These are phyloP conservation scores for Crambe crambe DNA, from an alignment of 37 sponge, comb jelly and placozoan genomes.

Conservation along the genomic window DNA sequence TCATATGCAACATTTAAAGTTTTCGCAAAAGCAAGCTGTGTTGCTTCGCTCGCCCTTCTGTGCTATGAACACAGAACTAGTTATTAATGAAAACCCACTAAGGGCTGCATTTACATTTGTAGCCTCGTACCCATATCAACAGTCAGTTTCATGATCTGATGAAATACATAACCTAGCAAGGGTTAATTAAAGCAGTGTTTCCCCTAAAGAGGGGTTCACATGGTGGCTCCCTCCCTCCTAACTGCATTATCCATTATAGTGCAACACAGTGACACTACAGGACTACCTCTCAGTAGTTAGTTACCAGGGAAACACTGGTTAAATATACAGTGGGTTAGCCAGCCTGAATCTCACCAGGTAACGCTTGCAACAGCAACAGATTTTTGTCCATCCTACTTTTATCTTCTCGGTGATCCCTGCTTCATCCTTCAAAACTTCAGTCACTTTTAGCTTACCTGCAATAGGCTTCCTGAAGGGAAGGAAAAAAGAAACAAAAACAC, in stretches of 20 bases:
- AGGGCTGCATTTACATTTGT: too few species aligned
- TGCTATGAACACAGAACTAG: too few species aligned
- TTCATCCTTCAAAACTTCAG: slow-evolving; percentile 19
- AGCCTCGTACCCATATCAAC: too few species aligned
- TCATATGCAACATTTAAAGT: too few species aligned
- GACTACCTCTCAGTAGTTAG: too few species aligned
- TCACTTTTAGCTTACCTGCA: neutral
- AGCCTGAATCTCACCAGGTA: slow-evolving; percentile 2
- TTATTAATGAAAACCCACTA: too few species aligned
- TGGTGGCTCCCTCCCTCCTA: neutral
- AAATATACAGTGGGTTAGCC: neutral
- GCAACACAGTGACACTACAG: too few species aligned
- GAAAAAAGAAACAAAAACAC: neutral
- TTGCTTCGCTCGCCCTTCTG: too few species aligned
- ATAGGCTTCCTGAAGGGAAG: neutral
- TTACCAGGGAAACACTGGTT: neutral
- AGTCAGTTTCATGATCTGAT: too few species aligned
- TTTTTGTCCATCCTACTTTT: slow-evolving; percentile 2
- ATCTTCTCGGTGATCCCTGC: neutral
- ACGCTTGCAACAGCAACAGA: slow-evolving; percentile 9
- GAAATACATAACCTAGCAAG: neutral
- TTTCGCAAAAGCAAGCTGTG: too few species aligned
- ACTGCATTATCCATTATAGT: too few species aligned
- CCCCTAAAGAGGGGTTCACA: neutral
- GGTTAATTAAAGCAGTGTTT: neutral